These are phyloP conservation scores for Alviniconcha marisindica DNA, from an alignment of 1,140 invertebrate genomes.

Conservation along the genomic window DNA sequence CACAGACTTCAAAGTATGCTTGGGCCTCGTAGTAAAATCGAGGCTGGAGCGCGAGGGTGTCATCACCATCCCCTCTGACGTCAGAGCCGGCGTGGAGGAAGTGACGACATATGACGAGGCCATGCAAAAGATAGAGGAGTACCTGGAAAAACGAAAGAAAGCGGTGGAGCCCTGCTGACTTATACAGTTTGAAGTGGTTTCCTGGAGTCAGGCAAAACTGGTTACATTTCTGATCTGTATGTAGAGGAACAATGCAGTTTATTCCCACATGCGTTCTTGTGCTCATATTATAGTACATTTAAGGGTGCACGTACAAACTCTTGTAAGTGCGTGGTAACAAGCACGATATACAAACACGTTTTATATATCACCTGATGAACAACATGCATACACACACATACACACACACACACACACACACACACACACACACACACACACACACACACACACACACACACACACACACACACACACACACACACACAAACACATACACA, in stretches of 20 bases:
- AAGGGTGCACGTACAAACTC: background rate
- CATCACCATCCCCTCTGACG: conserved; percentile 52
- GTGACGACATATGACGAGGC: conserved; percentile 56
- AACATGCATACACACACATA: too few species aligned
- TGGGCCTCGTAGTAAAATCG: conserved; percentile 57
- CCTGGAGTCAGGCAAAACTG: too few species aligned
- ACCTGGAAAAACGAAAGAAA: conserved; percentile 44
- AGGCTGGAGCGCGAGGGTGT: conserved; percentile 56
- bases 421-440: too few species aligned
- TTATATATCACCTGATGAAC: too few species aligned
- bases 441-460: too few species aligned
- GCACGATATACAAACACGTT: background rate
- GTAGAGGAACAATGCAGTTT: background rate
- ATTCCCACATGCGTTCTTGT: background rate
- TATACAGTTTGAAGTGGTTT: background rate
- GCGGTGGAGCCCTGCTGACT: background rate
- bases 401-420: too few species aligned
- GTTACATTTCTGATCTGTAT: background rate
- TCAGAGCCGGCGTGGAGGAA: conserved; percentile 50
- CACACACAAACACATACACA: background rate
- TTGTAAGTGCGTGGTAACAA: background rate
- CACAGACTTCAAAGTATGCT: conserved; percentile 60
- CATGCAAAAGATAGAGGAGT: conserved; percentile 53
- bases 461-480: too few species aligned
- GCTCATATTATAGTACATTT: background rate